phyloP scores from a whole-genome alignment of 2,888 invertebrate species.

The Dynastes hyllus region DNA sequence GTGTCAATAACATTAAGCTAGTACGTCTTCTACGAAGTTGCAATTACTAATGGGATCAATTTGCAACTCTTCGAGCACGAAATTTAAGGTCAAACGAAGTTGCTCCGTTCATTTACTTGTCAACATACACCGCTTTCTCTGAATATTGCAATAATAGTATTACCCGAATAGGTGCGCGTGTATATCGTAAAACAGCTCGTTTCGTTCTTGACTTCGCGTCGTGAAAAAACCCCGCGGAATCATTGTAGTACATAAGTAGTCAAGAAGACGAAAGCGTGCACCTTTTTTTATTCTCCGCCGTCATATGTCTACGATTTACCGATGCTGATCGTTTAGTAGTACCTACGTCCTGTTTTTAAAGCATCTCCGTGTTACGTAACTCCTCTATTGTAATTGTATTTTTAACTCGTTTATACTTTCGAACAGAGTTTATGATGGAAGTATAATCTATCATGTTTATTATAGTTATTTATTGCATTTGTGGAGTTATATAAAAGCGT shows the following conservation, averaged over 20 bases:
- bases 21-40: too few relatives aligned
- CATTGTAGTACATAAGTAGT: too few relatives aligned
- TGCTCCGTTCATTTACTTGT: constrained; percentile 18
- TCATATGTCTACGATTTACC: too few relatives aligned
- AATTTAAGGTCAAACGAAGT: constrained; percentile 39
- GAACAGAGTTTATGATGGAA: background rate
- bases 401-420: background rate
- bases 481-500: background rate
- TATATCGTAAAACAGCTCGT: too few relatives aligned
- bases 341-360: background rate
- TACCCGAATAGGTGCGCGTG: background rate
- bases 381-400: background rate
- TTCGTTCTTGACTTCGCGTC: too few relatives aligned
- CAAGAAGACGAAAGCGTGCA: too few relatives aligned
- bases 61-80: background rate
- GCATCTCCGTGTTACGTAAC: background rate
- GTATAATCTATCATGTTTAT: background rate
- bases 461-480: background rate
- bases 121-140: constrained; percentile 27
- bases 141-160: constrained; percentile 21
- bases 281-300: too few relatives aligned
- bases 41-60: too few relatives aligned
- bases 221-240: too few relatives aligned
- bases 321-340: background rate
- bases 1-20: too few relatives aligned